Conservation (phyloP, 2,113 vertebrate genomes). For the Neopipo cinnamomea region DNA sequence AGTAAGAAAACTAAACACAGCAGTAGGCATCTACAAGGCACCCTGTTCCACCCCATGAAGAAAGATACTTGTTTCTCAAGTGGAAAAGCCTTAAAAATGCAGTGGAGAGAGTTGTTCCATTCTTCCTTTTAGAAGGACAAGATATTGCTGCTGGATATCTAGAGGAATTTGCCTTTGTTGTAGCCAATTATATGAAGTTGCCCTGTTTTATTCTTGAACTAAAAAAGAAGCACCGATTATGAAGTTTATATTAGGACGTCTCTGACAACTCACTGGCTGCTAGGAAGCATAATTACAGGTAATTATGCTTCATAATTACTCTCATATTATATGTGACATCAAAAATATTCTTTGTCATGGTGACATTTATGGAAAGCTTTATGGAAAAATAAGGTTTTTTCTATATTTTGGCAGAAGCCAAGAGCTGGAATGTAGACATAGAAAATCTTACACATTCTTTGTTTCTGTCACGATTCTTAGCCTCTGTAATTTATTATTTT, state of each 20-base stretch:
- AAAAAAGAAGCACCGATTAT: background rate
- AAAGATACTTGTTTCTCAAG: background rate
- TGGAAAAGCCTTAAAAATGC: background rate
- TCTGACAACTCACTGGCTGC: background rate
- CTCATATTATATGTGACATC: background rate
- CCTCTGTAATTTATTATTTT: background rate
- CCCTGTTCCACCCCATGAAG: background rate
- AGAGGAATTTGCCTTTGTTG: background rate
- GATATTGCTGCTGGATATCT: background rate
- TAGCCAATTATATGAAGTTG: background rate
- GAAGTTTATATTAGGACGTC: background rate
- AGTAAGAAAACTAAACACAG: background rate
- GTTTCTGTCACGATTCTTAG: background rate
- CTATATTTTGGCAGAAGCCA: background rate
- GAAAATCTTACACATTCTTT: background rate
- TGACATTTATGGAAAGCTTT: background rate
- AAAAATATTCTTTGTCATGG: background rate
- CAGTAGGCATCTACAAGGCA: background rate
- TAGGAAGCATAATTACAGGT: background rate
- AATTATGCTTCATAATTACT: background rate
- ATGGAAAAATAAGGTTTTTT: background rate
- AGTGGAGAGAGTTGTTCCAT: background rate
- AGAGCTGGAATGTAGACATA: background rate
- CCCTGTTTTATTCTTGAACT: background rate
- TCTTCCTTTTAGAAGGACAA: background rate